Conservation (phyloP, 2,888 invertebrate genomes). For the Girardia tigrina region DNA sequence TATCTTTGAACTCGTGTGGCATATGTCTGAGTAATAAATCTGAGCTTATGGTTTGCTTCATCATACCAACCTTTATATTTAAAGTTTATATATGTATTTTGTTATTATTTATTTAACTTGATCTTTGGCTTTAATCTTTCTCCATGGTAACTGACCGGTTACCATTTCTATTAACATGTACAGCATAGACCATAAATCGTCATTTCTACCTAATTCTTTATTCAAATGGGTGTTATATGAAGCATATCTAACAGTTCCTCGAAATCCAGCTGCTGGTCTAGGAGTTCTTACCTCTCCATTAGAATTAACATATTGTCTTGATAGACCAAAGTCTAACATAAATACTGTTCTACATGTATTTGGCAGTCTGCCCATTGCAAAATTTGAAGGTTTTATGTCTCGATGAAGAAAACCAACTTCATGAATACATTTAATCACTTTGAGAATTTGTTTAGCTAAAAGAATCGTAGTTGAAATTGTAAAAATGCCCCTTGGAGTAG, state of each 20-base stretch:
- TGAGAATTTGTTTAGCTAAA: slow-evolving; percentile 82
- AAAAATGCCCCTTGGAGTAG: slow-evolving; percentile 84
- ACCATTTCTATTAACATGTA: slow-evolving; percentile 99
- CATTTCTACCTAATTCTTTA: slow-evolving; percentile 96
- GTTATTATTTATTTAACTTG: slow-evolving; percentile 55
- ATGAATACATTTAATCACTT: slow-evolving; percentile 81
- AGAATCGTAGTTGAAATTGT: slow-evolving; percentile 87
- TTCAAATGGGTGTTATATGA: slow-evolving; percentile 98
- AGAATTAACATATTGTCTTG: slow-evolving; percentile 83
- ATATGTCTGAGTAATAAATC: slow-evolving; percentile 53
- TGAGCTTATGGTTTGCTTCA: slow-evolving; percentile 95
- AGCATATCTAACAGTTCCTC: slow-evolving; percentile 88
- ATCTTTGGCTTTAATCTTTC: slow-evolving; percentile 94
- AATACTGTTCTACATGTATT: slow-evolving; percentile 72
- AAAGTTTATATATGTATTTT: no score
- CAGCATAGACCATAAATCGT: slow-evolving; percentile 97
- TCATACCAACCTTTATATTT: slow-evolving; percentile 60
- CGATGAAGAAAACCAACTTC: slow-evolving; percentile 94
- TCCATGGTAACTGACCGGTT: slow-evolving; percentile 90
- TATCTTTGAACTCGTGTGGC: slow-evolving; percentile 59
- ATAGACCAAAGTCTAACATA: slow-evolving; percentile 97
- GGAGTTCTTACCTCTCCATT: slow-evolving; percentile 89
- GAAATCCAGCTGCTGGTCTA: slow-evolving; percentile 86
- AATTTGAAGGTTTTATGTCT: slow-evolving; percentile 97
- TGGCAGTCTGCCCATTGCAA: slow-evolving; percentile 85